Percentiles rank a stretch among this genome's conserved stretches.
phyloP scores from a whole-genome alignment of 2,888 invertebrate genomes.

The Cactoblastis cactorum region DNA sequence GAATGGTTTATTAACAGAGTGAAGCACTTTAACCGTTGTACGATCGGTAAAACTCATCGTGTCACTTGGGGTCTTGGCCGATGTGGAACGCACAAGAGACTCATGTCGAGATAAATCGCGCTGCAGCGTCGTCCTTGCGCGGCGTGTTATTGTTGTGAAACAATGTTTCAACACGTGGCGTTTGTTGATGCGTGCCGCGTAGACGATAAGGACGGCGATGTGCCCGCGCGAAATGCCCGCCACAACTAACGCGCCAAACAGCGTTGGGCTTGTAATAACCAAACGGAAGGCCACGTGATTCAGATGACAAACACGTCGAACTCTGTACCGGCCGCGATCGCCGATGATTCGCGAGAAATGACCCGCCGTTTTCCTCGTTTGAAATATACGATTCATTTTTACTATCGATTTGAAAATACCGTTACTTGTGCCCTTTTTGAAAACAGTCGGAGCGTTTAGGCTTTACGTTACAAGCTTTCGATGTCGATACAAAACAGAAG shows the following conservation, averaged over 20 bases:
- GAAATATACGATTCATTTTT: not conserved
- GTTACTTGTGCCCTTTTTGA: not conserved
- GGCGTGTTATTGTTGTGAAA: conserved; percentile 75
- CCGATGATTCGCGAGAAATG: conserved; percentile 33
- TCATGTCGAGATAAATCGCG: conserved; percentile 33
- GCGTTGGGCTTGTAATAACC: conserved; percentile 57
- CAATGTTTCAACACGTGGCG: conserved; percentile 76
- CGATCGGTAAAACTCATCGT: conserved; percentile 41
- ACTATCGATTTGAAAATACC: not conserved
- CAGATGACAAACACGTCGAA: conserved; percentile 67
- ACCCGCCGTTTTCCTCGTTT: conserved; percentile 4
- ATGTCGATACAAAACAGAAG: conserved; percentile 18
- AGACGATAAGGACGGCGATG: conserved; percentile 54
- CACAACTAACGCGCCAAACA: conserved; percentile 68
- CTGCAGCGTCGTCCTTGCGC: conserved; percentile 55
- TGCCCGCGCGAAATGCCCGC: conserved; percentile 60
- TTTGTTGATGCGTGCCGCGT: conserved; percentile 57
- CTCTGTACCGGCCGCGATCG: conserved; percentile 49
- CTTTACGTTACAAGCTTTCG: conserved; percentile 5
- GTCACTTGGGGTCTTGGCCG: conserved; percentile 26
- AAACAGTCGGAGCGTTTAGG: not conserved
- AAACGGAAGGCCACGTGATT: conserved; percentile 71
- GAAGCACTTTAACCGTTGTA: conserved; percentile 42
- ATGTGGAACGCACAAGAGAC: conserved; percentile 13
- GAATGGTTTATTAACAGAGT: conserved; percentile 47